Percentiles rank a stretch among this genome's conserved stretches.
Conservation (phyloP, 2,113 vertebrate species). For the Microtus montanus region DNA sequence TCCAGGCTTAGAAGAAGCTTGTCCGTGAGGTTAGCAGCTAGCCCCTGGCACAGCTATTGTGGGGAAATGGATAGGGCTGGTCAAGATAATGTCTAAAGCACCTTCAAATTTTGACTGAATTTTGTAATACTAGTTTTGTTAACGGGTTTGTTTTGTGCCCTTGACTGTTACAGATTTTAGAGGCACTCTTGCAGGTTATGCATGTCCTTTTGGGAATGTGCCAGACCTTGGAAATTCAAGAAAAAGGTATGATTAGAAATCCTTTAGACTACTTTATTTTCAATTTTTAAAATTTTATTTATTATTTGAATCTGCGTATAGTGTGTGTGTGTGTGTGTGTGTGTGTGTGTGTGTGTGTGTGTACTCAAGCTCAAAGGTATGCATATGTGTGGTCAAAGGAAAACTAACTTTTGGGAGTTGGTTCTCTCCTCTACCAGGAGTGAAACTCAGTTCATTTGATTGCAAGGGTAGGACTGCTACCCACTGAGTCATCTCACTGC, state of each 20-base stretch:
- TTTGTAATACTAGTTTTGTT: neutral
- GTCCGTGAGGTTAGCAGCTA: neutral
- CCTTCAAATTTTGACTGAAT: neutral
- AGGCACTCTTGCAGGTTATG: slow-evolving; percentile 92
- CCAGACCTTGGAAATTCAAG: slow-evolving; percentile 92
- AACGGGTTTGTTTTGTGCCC: slow-evolving; percentile 19
- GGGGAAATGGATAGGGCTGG: neutral
- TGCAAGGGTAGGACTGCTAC: neutral
- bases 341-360: neutral
- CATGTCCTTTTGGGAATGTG: slow-evolving; percentile 93
- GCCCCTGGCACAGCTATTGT: neutral
- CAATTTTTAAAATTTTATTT: neutral
- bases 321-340: neutral
- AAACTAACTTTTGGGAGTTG: neutral
- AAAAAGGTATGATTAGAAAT: slow-evolving; percentile 90
- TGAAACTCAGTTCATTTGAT: neutral
- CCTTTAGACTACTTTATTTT: neutral
- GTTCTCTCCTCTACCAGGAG: neutral
- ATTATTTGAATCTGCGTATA: neutral
- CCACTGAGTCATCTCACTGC: neutral
- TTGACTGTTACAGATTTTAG: slow-evolving; percentile 88
- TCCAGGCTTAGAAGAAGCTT: neutral
- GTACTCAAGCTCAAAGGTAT: neutral
- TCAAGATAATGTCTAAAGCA: neutral
- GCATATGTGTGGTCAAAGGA: neutral